Conservation (phyloP, 2,113 vertebrate genomes). For the Hipposideros armiger region DNA sequence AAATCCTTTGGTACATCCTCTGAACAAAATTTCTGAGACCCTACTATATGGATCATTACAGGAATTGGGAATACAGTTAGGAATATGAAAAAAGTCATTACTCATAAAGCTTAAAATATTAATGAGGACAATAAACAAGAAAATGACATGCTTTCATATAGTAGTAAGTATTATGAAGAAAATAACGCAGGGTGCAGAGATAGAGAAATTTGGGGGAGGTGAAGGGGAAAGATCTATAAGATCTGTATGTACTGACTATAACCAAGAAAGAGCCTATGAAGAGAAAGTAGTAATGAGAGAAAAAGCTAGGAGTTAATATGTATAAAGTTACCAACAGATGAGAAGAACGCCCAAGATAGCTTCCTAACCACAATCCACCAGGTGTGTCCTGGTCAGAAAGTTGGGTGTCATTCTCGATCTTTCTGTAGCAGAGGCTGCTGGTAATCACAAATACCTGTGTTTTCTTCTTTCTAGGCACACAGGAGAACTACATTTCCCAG, state of each 20-base stretch:
- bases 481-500: background rate
- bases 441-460: background rate
- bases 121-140: background rate
- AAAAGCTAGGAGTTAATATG: background rate
- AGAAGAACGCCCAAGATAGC: background rate
- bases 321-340: background rate
- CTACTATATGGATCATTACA: background rate
- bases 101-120: background rate
- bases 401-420: background rate
- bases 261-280: background rate
- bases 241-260: background rate
- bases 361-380: background rate
- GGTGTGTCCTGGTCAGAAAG: background rate
- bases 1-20: background rate
- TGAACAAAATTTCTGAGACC: background rate
- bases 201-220: background rate
- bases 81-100: background rate
- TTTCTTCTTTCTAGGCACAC: background rate
- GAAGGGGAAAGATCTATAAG: background rate
- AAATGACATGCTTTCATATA: background rate
- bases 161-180: background rate
- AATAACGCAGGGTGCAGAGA: slow-evolving; percentile 17
- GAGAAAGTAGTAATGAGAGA: background rate
- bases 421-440: background rate
- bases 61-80: background rate